A percentile compares a stretch with the other conserved stretches of the same genome.
Conservation (phyloP, 2,113 vertebrate genomes). For the Lanius ludovicianus region DNA sequence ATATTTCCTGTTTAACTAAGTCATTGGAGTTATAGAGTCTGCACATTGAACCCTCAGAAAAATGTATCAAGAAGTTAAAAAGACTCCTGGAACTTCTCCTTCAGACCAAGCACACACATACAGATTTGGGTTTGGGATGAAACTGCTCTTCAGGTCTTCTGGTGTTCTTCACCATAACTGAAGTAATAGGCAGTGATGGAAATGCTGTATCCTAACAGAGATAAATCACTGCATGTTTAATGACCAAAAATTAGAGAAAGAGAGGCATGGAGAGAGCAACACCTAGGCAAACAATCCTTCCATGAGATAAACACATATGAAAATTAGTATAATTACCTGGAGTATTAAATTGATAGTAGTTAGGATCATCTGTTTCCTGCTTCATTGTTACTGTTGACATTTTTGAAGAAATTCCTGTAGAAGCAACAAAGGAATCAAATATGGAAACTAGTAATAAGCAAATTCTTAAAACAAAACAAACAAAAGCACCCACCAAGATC, state of each 20-base stretch:
- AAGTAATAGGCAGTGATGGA: background rate
- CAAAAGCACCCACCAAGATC: background rate
- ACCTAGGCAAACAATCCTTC: background rate
- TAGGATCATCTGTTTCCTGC: slow-evolving; percentile 75
- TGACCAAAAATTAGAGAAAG: background rate
- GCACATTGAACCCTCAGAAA: background rate
- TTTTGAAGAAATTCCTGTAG: slow-evolving; percentile 68
- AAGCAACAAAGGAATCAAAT: background rate
- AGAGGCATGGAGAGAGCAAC: background rate
- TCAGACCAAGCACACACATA: background rate
- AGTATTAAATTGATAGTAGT: slow-evolving; percentile 72
- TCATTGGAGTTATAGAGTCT: background rate
- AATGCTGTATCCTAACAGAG: background rate
- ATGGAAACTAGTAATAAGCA: background rate
- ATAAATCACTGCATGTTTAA: background rate
- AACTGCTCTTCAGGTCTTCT: background rate
- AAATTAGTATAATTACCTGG: slow-evolving; percentile 66
- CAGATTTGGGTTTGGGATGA: background rate
- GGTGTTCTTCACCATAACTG: background rate
- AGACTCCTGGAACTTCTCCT: background rate
- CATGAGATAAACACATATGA: background rate
- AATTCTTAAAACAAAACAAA: background rate
- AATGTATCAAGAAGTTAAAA: background rate
- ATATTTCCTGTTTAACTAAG: background rate
- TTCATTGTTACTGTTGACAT: slow-evolving; percentile 68